Percentiles rank a stretch among this genome's conserved stretches.
Conservation (phyloP, 2,797 vertebrate genomes). For the Pteronotus mesoamericanus region DNA sequence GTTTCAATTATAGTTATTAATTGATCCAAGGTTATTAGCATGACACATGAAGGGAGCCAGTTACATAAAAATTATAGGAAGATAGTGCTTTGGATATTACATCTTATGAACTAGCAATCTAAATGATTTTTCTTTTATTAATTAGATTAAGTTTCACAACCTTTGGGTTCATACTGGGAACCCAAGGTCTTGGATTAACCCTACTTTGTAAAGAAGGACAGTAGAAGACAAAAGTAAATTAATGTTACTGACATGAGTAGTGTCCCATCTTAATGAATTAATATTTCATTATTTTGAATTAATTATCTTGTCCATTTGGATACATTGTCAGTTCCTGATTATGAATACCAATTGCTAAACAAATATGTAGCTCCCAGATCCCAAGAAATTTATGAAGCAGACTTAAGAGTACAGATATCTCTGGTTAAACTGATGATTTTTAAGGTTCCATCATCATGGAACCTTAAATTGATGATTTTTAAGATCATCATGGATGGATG, state of each 20-base stretch:
- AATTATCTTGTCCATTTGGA: not conserved
- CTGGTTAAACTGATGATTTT: not conserved
- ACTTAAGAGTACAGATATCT: not conserved
- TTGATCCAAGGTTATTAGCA: slow-evolving; percentile 38
- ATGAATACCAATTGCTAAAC: not conserved
- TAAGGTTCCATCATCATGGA: accelerated
- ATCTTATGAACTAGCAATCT: not conserved
- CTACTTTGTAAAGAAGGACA: not conserved
- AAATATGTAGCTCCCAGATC: not conserved
- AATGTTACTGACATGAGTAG: not conserved
- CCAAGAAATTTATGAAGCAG: not conserved
- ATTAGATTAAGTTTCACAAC: slow-evolving; percentile 24
- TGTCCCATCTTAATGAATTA: slow-evolving; percentile 4
- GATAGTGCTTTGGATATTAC: not conserved
- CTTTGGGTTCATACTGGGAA: slow-evolving; percentile 29
- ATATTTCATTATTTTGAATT: not conserved
- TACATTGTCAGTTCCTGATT: not conserved
- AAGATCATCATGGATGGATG: accelerated
- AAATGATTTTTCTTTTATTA: slow-evolving; percentile 34
- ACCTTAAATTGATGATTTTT: not conserved
- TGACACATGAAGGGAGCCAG: slow-evolving; percentile 12
- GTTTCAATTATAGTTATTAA: slow-evolving; percentile 57
- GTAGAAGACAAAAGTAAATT: not conserved
- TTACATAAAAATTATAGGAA: slow-evolving; percentile 12
- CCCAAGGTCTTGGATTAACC: not conserved